A percentile compares a stretch with the other conserved stretches of the same genome.
phyloP scores from a whole-genome alignment of 1,140 invertebrate species.

The Drosophila micromelanica region DNA sequence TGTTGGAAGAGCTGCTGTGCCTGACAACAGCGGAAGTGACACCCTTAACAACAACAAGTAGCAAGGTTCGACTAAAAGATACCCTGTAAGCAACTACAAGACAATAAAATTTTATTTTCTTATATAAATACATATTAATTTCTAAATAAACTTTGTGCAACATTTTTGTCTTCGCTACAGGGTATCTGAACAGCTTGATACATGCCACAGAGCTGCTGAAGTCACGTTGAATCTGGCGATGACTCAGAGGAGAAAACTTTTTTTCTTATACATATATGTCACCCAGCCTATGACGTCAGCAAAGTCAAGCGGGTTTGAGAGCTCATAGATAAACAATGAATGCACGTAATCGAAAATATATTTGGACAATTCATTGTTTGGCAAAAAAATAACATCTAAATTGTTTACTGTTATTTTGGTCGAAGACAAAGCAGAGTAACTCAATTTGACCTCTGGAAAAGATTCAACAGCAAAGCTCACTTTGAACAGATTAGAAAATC shows the following conservation, averaged over 20 bases:
- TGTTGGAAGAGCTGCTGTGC: constrained; percentile 42
- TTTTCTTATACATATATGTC: constrained; percentile 4
- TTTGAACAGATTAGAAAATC: no score
- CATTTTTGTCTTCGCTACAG: neutral
- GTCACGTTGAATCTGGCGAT: neutral
- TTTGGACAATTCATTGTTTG: neutral
- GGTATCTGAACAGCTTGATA: neutral
- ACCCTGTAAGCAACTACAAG: no score
- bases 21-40: constrained; percentile 44
- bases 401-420: neutral
- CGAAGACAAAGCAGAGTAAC: no score
- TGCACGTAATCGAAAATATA: neutral
- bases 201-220: neutral
- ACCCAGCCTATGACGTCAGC: constrained; percentile 39
- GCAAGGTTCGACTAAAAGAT: neutral
- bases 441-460: no score
- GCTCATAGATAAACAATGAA: constrained; percentile 30
- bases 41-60: neutral
- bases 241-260: constrained; percentile 40
- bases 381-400: constrained; percentile 1
- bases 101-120: no score
- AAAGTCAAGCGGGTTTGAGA: constrained; percentile 1
- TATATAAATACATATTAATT: no score
- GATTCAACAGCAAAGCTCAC: no score
- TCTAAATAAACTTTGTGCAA: no score